Base-by-base conservation (phyloP, 1,140 invertebrate genomes). In the Cryptotermes secundus region DNA sequence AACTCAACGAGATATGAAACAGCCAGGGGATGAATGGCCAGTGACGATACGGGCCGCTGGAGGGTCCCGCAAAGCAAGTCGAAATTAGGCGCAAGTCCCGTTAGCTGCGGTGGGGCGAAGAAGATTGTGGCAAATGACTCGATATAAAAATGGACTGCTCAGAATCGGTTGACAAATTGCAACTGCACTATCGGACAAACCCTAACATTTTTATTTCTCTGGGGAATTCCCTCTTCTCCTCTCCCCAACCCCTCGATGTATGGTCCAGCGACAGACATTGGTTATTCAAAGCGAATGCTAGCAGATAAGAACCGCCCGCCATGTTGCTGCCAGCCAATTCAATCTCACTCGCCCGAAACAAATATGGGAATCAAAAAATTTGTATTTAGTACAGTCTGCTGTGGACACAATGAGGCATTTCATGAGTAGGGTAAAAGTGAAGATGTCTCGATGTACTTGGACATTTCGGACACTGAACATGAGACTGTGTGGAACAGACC, bases 191-290 rank as follows among this genome's bases (percentile, higher is more conserved):
- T 72, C 59, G 59, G 59, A 72, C 59, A 72, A 31, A 4, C 59
- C 59, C 59, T 72, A 72, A 72, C 59, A 72, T 72, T 72, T 59
- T n/a, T 72, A 72, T 72, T 72, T 72, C 59, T 72, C 59, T 31
- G n/a, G 59, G 59, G 59, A 72, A 72, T 31, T 31, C 59, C 26
- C 59, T 72, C 59, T 9, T n/a, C 53, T 22, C 19, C 53, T 22
- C 53, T 2, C 53, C 53, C 53, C n/a, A n/a, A n/a, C n/a, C n/a
- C n/a, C n/a, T n/a, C 53, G 53, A 59, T 59, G 26, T 22, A 59
- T 59, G 53, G 53, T n/a, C 53, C 53, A n/a, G 7, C 53, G 53
- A 59, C 53, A 6, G 59, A 72, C 59, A 72, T 72, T 72, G 59
- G 59, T 72, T 72, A 72, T 72, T 72, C 59, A 72, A n/a, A 72